A percentile compares a stretch with the other conserved stretches of the same genome.
Conservation (phyloP, 2,113 vertebrate genomes). For the Colossoma macropomum region DNA sequence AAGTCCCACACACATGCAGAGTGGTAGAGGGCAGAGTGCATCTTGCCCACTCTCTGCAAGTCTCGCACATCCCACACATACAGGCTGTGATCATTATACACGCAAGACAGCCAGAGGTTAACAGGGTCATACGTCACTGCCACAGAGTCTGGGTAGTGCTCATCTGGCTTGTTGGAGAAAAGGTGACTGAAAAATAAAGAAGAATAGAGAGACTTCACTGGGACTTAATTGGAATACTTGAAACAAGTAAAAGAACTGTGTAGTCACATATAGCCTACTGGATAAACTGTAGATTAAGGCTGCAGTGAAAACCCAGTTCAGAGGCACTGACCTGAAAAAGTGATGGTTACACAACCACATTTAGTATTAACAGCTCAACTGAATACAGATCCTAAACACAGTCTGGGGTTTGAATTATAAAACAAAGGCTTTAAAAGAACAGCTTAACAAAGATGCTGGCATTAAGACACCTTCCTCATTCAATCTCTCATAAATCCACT, state of each 20-base stretch:
- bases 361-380: neutral
- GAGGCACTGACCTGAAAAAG: neutral
- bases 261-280: too few relatives aligned
- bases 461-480: too few relatives aligned
- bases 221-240: neutral
- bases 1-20: conserved; percentile 92
- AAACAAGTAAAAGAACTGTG: neutral
- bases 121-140: conserved; percentile 90
- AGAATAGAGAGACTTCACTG: neutral
- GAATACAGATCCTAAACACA: neutral
- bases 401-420: neutral
- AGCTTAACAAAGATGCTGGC: too few relatives aligned
- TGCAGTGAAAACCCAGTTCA: neutral
- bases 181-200: conserved; percentile 76
- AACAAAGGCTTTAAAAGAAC: neutral
- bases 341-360: neutral
- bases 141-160: conserved; percentile 87
- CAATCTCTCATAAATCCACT: too few relatives aligned
- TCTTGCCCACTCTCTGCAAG: conserved; percentile 88
- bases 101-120: conserved; percentile 92
- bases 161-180: conserved; percentile 77
- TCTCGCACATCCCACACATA: conserved; percentile 96
- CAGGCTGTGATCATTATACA: conserved; percentile 96
- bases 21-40: conserved; percentile 93
- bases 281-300: too few relatives aligned